phyloP scores from a whole-genome alignment of 2,888 invertebrate genomes.

The Ecdyonurus torrentis region DNA sequence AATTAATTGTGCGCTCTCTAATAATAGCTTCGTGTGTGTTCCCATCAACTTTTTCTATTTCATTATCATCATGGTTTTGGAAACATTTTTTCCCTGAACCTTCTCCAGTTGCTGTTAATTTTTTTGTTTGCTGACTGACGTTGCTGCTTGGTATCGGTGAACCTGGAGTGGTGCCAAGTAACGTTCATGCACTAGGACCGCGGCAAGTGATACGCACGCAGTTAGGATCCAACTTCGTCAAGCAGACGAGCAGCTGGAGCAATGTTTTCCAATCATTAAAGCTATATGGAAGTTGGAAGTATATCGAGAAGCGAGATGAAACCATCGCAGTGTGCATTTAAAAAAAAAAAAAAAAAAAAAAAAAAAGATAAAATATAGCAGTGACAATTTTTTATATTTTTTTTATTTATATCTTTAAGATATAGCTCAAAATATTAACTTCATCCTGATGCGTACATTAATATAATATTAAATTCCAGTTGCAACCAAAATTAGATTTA shows the following conservation, averaged over 20 bases:
- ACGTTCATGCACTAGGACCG: background rate
- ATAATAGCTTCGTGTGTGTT: too few species aligned
- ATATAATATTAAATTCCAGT: too few species aligned
- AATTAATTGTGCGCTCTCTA: too few species aligned
- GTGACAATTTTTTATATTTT: background rate
- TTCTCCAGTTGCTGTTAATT: too few species aligned
- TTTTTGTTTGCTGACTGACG: background rate
- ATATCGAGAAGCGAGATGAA: background rate
- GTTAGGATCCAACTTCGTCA: background rate
- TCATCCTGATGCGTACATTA: too few species aligned
- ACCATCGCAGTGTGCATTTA: background rate
- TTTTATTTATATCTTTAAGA: too few species aligned
- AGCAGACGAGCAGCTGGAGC: background rate
- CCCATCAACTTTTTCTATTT: too few species aligned
- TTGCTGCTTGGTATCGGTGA: background rate
- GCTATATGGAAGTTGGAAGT: background rate
- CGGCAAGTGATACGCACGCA: background rate
- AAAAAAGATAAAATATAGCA: background rate
- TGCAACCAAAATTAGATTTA: too few species aligned
- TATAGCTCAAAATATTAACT: too few species aligned
- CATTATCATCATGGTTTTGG: too few species aligned
- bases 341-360: background rate
- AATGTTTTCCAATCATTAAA: background rate
- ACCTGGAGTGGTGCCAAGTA: background rate
- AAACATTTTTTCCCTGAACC: too few species aligned